Base-by-base conservation (phyloP, 2,113 vertebrate genomes). In the Perca fluviatilis region DNA sequence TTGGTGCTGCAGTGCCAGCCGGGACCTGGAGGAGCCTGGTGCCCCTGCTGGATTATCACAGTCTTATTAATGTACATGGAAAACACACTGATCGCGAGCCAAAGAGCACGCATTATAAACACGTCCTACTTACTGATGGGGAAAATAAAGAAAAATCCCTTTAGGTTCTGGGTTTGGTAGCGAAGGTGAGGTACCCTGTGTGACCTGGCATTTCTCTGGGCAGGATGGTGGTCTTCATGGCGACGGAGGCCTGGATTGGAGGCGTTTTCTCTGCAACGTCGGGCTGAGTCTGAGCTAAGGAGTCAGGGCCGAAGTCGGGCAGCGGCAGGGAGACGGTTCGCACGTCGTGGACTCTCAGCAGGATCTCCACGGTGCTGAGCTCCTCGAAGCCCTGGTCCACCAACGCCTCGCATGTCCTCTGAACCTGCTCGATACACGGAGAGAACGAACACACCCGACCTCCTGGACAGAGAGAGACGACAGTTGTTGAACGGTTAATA, bases 161-260 rank as follows among this genome's bases (percentile, higher is more conserved):
- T 91, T 96, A 98, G 82, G 93, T 94, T 8, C 97, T 95, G 25
- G 94, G 96, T 94, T 98, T 99, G 85, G 97, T 97, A 71, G 98
- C 98, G 11, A 99, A 99, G 77, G 97, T 99, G 82, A 99, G 96
- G 94, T 99, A 99, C 2, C 98, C 98, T 0, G 98, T 99, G 95
- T 99, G 98, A 49, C 97, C 98, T 0, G 98, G 96, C 10, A 97
- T 95, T 83, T 99, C 97, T 85, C 96, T 94, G 75, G 96, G 96
- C 0, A 95, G 95, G 0, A 95, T 95, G 1, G 97, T 96, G 3
- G 97, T 98, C 91, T 96, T 97, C 84, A 97, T 93, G 86, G 92
- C 85, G 78, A 94, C 25, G 1, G 94, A 64, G 7, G 93, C 77
- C 2, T 91, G 91, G 87, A 90, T 91, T 4, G 86, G 74, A 79